A percentile compares a stretch with the other conserved stretches of the same genome.
phyloP scores from a whole-genome alignment of 2,113 vertebrate species.

The Ibidorhyncha struthersii region DNA sequence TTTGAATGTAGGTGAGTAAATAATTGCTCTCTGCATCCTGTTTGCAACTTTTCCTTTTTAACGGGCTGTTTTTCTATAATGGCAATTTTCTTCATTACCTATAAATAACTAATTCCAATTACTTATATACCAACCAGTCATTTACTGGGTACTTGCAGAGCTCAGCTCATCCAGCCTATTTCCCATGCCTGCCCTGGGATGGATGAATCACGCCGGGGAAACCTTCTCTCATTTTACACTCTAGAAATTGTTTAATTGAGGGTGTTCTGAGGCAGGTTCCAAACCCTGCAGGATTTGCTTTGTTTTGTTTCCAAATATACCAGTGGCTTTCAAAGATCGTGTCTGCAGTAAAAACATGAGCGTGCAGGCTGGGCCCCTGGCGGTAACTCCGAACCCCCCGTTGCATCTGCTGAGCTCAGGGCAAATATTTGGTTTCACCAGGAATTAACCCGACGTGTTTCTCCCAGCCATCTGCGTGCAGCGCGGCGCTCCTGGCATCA shows the following conservation, averaged over 20 bases:
- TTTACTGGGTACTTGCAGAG: neutral
- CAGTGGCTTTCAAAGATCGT: neutral
- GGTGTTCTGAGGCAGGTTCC: neutral
- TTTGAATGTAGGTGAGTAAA: neutral
- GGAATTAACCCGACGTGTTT: rapidly evolving
- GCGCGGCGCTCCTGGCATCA: neutral
- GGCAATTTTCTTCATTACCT: neutral
- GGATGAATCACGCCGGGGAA: neutral
- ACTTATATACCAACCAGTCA: neutral
- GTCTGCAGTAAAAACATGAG: neutral
- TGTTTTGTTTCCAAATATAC: neutral
- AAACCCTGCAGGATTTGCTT: neutral
- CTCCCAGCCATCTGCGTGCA: rapidly evolving
- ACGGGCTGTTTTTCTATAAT: neutral
- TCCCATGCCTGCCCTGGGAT: neutral
- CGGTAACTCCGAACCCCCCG: neutral
- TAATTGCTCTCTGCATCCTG: neutral
- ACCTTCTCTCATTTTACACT: neutral
- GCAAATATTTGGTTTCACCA: neutral
- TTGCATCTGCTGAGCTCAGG: neutral
- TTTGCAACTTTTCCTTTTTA: conserved; percentile 20
- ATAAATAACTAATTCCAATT: neutral
- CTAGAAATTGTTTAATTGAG: neutral
- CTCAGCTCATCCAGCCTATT: neutral
- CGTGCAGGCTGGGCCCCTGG: rapidly evolving